Conservation (phyloP, 1,140 invertebrate species). For the Micrasema longulum region DNA sequence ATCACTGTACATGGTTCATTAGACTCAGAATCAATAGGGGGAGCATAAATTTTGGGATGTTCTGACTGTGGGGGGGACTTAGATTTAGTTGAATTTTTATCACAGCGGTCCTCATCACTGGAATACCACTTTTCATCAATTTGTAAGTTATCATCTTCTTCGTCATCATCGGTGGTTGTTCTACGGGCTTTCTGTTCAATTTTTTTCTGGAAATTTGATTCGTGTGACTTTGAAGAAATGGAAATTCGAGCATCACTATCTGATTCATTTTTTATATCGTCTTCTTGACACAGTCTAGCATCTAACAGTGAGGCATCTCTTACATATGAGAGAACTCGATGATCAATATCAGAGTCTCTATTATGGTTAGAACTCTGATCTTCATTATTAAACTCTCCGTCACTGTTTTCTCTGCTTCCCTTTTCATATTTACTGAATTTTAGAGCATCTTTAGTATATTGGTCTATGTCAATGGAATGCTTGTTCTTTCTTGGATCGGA, state of each 20-base stretch:
- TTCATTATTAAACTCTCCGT: slow-evolving; percentile 37
- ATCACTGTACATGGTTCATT: slow-evolving; percentile 69
- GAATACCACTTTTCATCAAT: slow-evolving; percentile 83
- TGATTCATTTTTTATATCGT: slow-evolving; percentile 60
- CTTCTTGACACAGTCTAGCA: slow-evolving; percentile 37
- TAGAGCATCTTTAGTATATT: slow-evolving; percentile 67
- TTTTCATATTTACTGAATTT: slow-evolving; percentile 66
- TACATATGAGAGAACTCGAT: slow-evolving; percentile 64
- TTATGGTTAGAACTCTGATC: slow-evolving; percentile 43
- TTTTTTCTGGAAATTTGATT: slow-evolving; percentile 63
- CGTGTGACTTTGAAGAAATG: background rate
- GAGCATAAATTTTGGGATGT: slow-evolving; percentile 54
- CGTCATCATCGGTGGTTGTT: slow-evolving; percentile 67
- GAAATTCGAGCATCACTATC: slow-evolving; percentile 65
- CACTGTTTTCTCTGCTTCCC: slow-evolving; percentile 58
- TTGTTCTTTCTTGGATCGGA: slow-evolving; percentile 58
- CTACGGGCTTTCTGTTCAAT: slow-evolving; percentile 63
- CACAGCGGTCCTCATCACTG: slow-evolving; percentile 74
- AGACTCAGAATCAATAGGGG: slow-evolving; percentile 53
- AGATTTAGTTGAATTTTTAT: slow-evolving; percentile 56
- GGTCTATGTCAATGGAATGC: slow-evolving; percentile 67
- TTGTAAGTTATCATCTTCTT: slow-evolving; percentile 68
- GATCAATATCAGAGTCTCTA: slow-evolving; percentile 68
- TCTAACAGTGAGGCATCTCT: slow-evolving; percentile 59
- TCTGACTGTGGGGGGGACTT: slow-evolving; percentile 59